Base-by-base conservation (phyloP, 30 jellyfish, hydroid and myxozoan species). In the Turritopsis dohrnii region DNA sequence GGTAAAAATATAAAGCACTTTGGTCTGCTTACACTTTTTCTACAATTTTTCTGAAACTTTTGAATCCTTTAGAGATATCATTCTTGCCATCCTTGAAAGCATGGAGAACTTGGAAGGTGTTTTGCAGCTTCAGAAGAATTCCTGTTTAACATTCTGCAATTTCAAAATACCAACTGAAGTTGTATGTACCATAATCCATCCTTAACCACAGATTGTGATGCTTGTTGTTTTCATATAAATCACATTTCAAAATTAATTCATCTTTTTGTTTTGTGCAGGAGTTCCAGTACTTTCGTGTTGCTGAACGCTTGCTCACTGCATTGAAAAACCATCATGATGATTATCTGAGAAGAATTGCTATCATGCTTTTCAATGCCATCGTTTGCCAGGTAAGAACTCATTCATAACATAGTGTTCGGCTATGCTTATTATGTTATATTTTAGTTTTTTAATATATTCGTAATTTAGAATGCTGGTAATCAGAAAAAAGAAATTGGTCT, bases 91-190 rank as follows among this genome's bases (percentile, higher is more conserved):
- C 7, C 23, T 86, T n/a, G 54, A 30, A 29, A 72, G 92, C 54
- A 65, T 86, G 86, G 86, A 54, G 28, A 86, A 66, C 73, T 41
- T 83, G 1, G 72, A 80, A 52, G 87, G 71, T 5, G 80, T 65
- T n/a, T 86, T 80, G 52, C 89, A 75, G 72, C 30, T 89, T 21
- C 90, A 85, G 84, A 87, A 66, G 79, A 90, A 85, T 72, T 84
- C 93, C 41, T 74, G 89, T 52, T 84, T 79, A 65, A 82, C 95
- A 24, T 52, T 90, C 3, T 77, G 84, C 66, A 79, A 69, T 74
- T 85, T 85, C 79, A 86, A 84, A 79, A 26, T 75, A 30, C 90
- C 96, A 1, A 79, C 66, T 7, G 95, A 90, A 71, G 54, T 90
- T 90, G 96, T 90, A 90, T 8, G 82, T 54, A 75, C 28, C 28